A percentile compares a stretch with the other conserved stretches of the same genome.
Evolutionary conservation across 1,140 invertebrate genomes (phyloP).

Genomic region (Stenopsyche tienmushanensis): DNA sequence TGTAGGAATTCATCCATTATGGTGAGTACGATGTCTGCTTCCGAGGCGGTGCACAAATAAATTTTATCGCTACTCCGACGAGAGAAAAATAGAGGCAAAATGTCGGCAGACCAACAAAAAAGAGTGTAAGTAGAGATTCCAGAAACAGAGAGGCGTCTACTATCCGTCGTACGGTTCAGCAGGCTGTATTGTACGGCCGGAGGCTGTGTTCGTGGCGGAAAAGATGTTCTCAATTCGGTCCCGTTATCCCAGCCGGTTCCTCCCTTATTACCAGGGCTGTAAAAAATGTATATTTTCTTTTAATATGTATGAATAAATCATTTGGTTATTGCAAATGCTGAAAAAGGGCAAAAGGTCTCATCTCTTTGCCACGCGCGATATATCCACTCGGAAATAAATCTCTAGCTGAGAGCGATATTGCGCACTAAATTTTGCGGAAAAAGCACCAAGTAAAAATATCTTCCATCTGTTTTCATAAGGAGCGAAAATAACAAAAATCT

Average conservation of each 20-base stretch:
- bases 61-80: conserved; percentile 38
- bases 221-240: conserved; percentile 11
- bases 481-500: too few species aligned
- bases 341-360: neutral
- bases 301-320: conserved; percentile 4
- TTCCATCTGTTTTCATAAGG: too few species aligned
- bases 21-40: conserved; percentile 30
- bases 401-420: neutral
- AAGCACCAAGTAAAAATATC: too few species aligned
- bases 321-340: neutral
- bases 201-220: conserved; percentile 5
- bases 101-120: conserved; percentile 27
- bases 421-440: too few species aligned
- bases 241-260: conserved; percentile 1
- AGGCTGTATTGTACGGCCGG: conserved; percentile 12
- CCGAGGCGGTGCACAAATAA: conserved; percentile 35
- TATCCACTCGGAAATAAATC: neutral
- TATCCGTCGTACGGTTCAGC: conserved; percentile 16
- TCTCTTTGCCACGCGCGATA: neutral
- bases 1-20: conserved; percentile 38
- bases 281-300: neutral
- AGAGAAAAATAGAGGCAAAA: conserved; percentile 28
- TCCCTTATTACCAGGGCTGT: conserved; percentile 10
- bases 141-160: conserved; percentile 28
- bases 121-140: conserved; percentile 28